phyloP scores from a whole-genome alignment of 2,797 vertebrate species.

The Alauda arvensis region DNA sequence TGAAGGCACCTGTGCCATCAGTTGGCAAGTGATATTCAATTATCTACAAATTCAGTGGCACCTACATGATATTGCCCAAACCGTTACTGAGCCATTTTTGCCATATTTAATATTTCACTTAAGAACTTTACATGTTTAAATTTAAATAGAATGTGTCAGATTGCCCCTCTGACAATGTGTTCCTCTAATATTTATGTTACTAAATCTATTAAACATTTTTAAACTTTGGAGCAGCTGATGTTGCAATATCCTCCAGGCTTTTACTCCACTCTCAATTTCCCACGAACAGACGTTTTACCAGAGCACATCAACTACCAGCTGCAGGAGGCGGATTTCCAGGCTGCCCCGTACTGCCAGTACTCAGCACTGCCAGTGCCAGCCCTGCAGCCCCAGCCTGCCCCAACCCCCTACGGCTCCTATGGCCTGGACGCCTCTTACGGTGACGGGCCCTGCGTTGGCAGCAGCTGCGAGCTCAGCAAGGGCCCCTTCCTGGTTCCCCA shows the following conservation, averaged over 20 bases:
- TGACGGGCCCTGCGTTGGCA: constrained; percentile 63
- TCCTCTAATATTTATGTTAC: neutral
- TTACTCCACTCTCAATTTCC: neutral
- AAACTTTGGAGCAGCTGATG: neutral
- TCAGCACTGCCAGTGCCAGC: constrained; percentile 73
- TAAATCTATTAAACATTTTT: neutral
- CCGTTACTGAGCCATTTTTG: neutral
- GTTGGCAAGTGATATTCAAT: neutral
- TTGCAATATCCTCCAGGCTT: neutral
- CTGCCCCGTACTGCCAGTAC: constrained; percentile 82
- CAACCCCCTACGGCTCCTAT: constrained; percentile 75
- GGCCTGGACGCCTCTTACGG: constrained; percentile 74
- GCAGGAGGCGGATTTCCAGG: constrained; percentile 84
- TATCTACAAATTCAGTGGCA: neutral
- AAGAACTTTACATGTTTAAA: neutral
- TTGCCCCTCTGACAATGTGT: neutral
- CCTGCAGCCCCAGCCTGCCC: constrained; percentile 75
- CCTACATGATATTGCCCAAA: neutral
- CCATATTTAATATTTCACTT: neutral
- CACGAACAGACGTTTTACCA: constrained; percentile 80
- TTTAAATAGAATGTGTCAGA: neutral
- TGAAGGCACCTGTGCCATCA: neutral
- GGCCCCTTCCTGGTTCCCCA: constrained; percentile 40
- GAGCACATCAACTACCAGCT: constrained; percentile 86
- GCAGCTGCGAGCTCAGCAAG: constrained; percentile 71